Conservation (phyloP, 2,113 vertebrate genomes). For the Trinectes maculatus region DNA sequence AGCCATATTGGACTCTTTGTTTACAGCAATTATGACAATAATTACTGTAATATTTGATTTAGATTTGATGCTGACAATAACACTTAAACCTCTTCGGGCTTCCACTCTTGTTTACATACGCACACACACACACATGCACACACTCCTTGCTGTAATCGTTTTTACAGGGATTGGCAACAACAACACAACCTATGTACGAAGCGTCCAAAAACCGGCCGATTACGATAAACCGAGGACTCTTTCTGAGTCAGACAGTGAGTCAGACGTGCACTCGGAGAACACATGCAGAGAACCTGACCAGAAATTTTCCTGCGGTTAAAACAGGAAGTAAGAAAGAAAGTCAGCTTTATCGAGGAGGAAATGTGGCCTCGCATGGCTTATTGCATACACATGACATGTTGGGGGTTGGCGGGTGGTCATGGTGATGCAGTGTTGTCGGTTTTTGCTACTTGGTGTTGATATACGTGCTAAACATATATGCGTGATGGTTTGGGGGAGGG, state of each 20-base stretch:
- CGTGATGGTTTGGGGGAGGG: not conserved
- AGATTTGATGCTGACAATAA: not conserved
- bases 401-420: too few relatives aligned
- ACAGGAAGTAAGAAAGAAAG: conserved; percentile 53
- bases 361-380: conserved; percentile 50
- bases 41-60: conserved; percentile 4
- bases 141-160: conserved; percentile 54
- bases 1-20: not conserved
- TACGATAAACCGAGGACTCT: conserved; percentile 56
- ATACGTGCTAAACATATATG: not conserved
- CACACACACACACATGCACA: not conserved
- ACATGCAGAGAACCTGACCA: conserved; percentile 31
- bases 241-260: conserved; percentile 52
- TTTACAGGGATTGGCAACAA: conserved; percentile 31
- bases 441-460: conserved; percentile 1
- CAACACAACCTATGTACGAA: conserved; percentile 30
- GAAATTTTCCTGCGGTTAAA: conserved; percentile 63
- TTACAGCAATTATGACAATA: conserved; percentile 14
- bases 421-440: conserved; percentile 30
- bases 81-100: conserved; percentile 3
- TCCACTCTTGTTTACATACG: not conserved
- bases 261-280: conserved; percentile 65
- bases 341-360: conserved; percentile 32
- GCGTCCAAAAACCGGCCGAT: conserved; percentile 58
- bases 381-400: conserved; percentile 34